Evolutionary conservation across 2,797 vertebrate species (phyloP).

Genomic region (Mus spretus): DNA sequence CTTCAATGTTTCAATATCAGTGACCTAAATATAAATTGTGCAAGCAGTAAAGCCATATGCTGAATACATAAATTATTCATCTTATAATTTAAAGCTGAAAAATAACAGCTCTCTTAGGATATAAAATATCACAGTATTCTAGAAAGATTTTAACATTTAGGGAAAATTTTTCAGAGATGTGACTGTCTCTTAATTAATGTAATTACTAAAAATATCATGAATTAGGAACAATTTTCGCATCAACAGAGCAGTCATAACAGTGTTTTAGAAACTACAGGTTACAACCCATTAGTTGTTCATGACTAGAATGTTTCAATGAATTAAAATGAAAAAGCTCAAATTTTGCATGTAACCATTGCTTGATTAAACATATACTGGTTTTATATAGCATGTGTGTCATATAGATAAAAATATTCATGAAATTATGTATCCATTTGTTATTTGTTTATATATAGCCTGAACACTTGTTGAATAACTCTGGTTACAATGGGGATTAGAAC

Average conservation of each 20-base stretch:
- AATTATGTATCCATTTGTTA: not conserved
- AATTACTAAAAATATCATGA: slow-evolving; percentile 72
- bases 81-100: slow-evolving; percentile 23
- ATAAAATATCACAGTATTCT: slow-evolving; percentile 17
- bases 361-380: not conserved
- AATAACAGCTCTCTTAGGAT: not conserved
- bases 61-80: not conserved
- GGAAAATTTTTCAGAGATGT: not conserved
- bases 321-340: slow-evolving; percentile 9
- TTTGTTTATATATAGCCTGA: not conserved
- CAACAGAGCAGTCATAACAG: slow-evolving; percentile 69
- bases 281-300: slow-evolving; percentile 39
- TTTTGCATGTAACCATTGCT: not conserved
- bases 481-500: not conserved
- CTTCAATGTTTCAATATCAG: not conserved
- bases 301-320: slow-evolving; percentile 54
- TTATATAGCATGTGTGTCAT: not conserved
- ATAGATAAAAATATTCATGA: slow-evolving; percentile 19
- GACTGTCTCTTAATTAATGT: slow-evolving; percentile 52
- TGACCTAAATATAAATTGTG: not conserved
- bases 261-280: slow-evolving; percentile 58
- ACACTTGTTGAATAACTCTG: not conserved
- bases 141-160: slow-evolving; percentile 48
- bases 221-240: slow-evolving; percentile 74
- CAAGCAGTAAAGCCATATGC: not conserved